Base-by-base conservation (phyloP, 2,113 vertebrate species). In the Periophthalmus modestus region DNA sequence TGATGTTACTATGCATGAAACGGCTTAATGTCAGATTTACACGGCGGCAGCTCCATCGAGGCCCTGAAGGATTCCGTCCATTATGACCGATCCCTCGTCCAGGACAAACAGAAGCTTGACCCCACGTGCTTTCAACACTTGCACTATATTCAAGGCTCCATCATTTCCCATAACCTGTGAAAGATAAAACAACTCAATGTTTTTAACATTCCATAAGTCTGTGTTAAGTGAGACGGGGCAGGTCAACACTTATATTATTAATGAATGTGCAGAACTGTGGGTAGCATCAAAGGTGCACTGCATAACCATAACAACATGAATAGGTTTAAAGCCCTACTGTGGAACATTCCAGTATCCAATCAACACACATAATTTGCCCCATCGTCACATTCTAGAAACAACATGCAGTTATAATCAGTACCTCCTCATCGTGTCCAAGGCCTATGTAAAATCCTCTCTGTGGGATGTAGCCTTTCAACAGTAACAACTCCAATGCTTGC, bases 361-460 rank as follows among this genome's bases (percentile, higher is more conserved):
- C 39, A 9, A 43, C 39, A 43, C 39, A 43, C 7, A 43, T 9
- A 9, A 43, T 43, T 43, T 43, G 39, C 7, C 0, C 18, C 52
- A 5, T 19, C 50, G 2, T 52, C 5, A 52, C 50, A 1, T 7
- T 52, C 16, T 18, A 19, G 5, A 52, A 52, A 19, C 1, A 19
- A 54, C 7, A 10, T n/a, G 1, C 3, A 50, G 39, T 43, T 43
- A 55, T 10, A 21, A 15, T 59, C 23, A 24, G 12, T 74, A 97
- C 98, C 94, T 98, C 97, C 85, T 99, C 97, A 82, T 98, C 96
- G 2, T 98, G 98, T 74, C 97, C 97, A 66, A 97, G 85, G 21
- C 94, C 94, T 0, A 99, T 83, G 68, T 95, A 98, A 92, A 99
- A 98, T 16, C 95, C 94, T 72, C 95, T 92, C 54, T 15, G 91